phyloP scores from a whole-genome alignment of 1,140 invertebrate species.

The Patella vulgata region DNA sequence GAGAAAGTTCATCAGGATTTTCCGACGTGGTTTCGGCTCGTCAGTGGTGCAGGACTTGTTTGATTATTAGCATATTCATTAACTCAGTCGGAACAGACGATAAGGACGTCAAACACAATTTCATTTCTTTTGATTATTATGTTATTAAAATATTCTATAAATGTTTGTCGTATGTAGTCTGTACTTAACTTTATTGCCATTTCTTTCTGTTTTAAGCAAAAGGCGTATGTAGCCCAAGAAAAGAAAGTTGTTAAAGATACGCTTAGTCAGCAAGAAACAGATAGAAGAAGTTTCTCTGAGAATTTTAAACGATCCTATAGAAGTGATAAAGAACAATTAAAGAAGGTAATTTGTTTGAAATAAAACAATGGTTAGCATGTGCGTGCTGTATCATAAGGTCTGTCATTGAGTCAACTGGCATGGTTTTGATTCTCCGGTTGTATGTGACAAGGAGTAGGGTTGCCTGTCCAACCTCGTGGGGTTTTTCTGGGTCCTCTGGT shows the following conservation, averaged over 20 bases:
- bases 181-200: no score
- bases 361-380: not conserved
- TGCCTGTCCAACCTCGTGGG: no score
- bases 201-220: slow-evolving; percentile 73
- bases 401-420: no score
- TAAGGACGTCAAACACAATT: not conserved
- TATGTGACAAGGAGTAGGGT: no score
- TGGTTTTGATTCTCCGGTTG: no score
- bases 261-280: slow-evolving; percentile 85
- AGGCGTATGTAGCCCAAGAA: slow-evolving; percentile 78
- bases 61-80: not conserved
- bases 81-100: not conserved
- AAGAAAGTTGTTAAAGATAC: slow-evolving; percentile 96
- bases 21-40: no score
- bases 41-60: no score
- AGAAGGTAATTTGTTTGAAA: slow-evolving; percentile 63
- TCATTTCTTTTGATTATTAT: not conserved
- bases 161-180: no score
- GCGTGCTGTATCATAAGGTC: no score
- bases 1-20: no score
- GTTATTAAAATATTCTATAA: no score
- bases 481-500: no score
- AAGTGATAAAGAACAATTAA: slow-evolving; percentile 96
- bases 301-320: slow-evolving; percentile 99
- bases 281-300: slow-evolving; percentile 87